Conservation (phyloP, 2,797 vertebrate genomes). For the Austrolebias charrua region DNA sequence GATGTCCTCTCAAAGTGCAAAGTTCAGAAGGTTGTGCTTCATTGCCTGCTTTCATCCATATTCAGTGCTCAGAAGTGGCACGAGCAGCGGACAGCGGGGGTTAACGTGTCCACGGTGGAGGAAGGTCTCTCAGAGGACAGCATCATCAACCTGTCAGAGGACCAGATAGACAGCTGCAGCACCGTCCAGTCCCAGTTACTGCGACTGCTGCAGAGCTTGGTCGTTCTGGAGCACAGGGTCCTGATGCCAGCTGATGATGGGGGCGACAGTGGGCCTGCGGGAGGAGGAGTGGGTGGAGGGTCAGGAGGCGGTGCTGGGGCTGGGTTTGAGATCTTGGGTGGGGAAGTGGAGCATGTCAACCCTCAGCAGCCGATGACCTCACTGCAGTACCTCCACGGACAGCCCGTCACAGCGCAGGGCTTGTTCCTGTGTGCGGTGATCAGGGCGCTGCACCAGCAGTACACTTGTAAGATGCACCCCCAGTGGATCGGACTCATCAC, state of each 20-base stretch:
- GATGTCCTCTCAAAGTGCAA: conserved; percentile 98
- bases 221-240: conserved; percentile 93
- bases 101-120: conserved; percentile 86
- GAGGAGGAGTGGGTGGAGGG: conserved; percentile 80
- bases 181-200: conserved; percentile 95
- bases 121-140: conserved; percentile 97
- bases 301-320: conserved; percentile 80
- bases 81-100: conserved; percentile 84
- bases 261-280: conserved; percentile 75
- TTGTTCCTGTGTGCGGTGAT: conserved; percentile 99
- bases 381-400: conserved; percentile 94
- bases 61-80: conserved; percentile 98
- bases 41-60: conserved; percentile 94
- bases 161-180: conserved; percentile 92
- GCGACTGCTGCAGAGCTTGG: conserved; percentile 90
- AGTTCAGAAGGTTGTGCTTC: conserved; percentile 96
- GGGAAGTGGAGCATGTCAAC: conserved; percentile 91
- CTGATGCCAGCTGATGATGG: conserved; percentile 90
- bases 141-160: conserved; percentile 95
- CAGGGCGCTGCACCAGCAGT: conserved; percentile 94
- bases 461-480: conserved; percentile 97
- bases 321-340: conserved; percentile 88
- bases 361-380: conserved; percentile 97
- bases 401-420: conserved; percentile 96
- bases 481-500: conserved; percentile 98